Percentiles rank a stretch among this genome's conserved stretches.
Evolutionary conservation across 2,113 vertebrate species (phyloP).

Genomic region (Polyodon spathula): DNA sequence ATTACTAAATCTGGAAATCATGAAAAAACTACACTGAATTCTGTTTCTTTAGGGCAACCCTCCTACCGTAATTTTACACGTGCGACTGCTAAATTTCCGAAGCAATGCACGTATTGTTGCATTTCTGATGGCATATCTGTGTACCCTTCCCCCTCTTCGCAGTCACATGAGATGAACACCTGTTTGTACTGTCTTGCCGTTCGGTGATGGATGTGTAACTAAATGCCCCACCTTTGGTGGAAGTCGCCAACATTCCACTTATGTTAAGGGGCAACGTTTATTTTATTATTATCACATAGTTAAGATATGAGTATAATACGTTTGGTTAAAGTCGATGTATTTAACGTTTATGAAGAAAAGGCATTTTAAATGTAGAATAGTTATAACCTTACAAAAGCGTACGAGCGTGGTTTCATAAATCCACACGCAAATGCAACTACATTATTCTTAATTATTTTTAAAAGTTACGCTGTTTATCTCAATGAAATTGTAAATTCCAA

Average conservation of each 20-base stretch:
- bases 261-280: not conserved
- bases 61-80: not conserved
- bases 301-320: not conserved
- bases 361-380: no score
- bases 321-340: no score
- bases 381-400: no score
- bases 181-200: slow-evolving; percentile 34
- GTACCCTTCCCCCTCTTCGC: slow-evolving; percentile 17
- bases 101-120: not conserved
- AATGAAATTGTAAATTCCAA: no score
- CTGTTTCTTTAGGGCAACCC: slow-evolving; percentile 2
- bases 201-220: slow-evolving; percentile 15
- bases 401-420: no score
- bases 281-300: not conserved
- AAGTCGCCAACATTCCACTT: no score
- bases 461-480: no score
- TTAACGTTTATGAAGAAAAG: no score
- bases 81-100: no score
- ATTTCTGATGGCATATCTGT: slow-evolving; percentile 13
- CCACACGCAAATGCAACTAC: no score
- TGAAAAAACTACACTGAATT: not conserved
- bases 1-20: slow-evolving; percentile 11
- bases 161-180: slow-evolving; percentile 45
- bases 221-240: slow-evolving; percentile 4
- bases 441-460: no score